phyloP scores from a whole-genome alignment of 2,888 invertebrate genomes.

The Lottia scabra region DNA sequence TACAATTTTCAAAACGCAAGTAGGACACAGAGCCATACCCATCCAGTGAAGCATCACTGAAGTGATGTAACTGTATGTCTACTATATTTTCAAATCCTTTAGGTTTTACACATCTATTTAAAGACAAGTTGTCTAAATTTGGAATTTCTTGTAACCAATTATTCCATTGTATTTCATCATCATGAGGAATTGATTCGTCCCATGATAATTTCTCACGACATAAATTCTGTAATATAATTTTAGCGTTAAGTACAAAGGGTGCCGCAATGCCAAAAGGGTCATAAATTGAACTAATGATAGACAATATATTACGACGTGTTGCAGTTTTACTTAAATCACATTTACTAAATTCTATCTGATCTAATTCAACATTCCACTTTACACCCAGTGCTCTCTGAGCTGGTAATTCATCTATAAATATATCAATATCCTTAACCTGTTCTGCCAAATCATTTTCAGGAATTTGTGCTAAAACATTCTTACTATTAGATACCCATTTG shows the following conservation, averaged over 20 bases:
- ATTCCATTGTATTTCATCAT: background rate
- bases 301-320: slow-evolving; percentile 6
- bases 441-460: too few species aligned
- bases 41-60: background rate
- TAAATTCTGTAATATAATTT: slow-evolving; percentile 2
- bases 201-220: background rate
- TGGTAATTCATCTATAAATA: too few species aligned
- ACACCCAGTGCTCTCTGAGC: too few species aligned
- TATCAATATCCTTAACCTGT: too few species aligned
- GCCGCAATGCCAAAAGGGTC: slow-evolving; percentile 6
- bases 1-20: slow-evolving; percentile 3
- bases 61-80: slow-evolving; percentile 8
- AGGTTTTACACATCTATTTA: background rate
- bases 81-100: background rate
- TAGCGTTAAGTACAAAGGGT: background rate
- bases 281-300: slow-evolving; percentile 3
- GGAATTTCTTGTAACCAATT: slow-evolving; percentile 12
- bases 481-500: too few species aligned
- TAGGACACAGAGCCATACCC: slow-evolving; percentile 10
- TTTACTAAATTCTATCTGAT: slow-evolving; percentile 8
- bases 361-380: slow-evolving; percentile 22
- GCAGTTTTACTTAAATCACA: background rate
- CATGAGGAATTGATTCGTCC: background rate
- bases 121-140: background rate
- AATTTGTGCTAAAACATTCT: too few species aligned